Conservation (phyloP, 1,140 invertebrate genomes). For the Drosophila watanabei region DNA sequence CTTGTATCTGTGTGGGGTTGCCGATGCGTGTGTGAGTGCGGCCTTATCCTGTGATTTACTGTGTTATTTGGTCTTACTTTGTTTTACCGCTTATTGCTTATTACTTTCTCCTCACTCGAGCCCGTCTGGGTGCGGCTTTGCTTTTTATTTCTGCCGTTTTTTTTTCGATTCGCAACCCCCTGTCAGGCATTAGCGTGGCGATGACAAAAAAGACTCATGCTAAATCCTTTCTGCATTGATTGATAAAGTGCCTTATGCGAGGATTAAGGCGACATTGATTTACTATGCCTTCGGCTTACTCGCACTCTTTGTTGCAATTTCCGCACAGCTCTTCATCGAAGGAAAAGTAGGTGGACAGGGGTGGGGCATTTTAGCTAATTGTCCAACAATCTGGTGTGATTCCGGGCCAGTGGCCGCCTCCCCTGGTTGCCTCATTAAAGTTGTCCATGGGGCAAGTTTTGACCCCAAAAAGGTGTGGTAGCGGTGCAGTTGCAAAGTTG, state of each 20-base stretch:
- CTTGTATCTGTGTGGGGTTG: conserved; percentile 63
- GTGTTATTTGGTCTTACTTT: conserved; percentile 83
- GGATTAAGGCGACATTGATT: conserved; percentile 82
- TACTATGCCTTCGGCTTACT: conserved; percentile 71
- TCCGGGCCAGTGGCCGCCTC: conserved; percentile 4
- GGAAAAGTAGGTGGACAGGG: not conserved
- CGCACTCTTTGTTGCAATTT: conserved; percentile 29
- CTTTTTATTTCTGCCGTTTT: conserved; percentile 6
- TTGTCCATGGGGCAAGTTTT: conserved; percentile 22
- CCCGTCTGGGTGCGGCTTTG: conserved; percentile 47
- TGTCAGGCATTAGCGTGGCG: conserved; percentile 53
- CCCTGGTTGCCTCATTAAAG: conserved; percentile 41
- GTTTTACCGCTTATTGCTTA: conserved; percentile 83
- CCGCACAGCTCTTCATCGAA: not conserved
- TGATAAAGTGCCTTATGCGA: conserved; percentile 83
- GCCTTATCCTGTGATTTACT: conserved; percentile 83
- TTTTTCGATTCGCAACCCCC: conserved; percentile 11
- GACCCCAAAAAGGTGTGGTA: conserved; percentile 23
- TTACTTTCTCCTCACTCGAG: conserved; percentile 44
- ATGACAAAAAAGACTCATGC: conserved; percentile 78
- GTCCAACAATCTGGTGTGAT: conserved; percentile 45
- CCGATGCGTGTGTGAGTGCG: conserved; percentile 37
- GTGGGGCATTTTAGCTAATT: conserved; percentile 37
- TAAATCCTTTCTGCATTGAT: conserved; percentile 84
- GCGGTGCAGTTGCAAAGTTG: conserved; percentile 52